phyloP scores from a whole-genome alignment of 2,888 invertebrate species.

The Hydraecia micacea region DNA sequence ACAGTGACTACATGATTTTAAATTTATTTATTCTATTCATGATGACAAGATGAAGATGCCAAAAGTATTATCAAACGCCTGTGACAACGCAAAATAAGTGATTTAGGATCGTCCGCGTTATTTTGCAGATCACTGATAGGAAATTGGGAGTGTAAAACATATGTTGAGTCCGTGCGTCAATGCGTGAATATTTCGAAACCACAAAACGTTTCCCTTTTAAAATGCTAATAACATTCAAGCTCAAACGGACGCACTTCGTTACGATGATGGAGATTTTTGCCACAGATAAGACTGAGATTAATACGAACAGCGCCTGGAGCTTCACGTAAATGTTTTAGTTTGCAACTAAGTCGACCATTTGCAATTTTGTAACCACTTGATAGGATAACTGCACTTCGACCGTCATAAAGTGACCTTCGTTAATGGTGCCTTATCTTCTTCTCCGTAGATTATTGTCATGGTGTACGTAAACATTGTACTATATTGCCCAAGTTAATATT shows the following conservation, averaged over 20 bases:
- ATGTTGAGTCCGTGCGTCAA: constrained; percentile 60
- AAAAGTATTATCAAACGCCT: constrained; percentile 9
- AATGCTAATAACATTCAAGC: constrained; percentile 60
- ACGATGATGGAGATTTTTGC: constrained; percentile 41
- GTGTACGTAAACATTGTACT: constrained; percentile 57
- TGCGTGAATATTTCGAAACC: constrained; percentile 56
- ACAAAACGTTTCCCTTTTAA: constrained; percentile 48
- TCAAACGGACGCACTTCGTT: constrained; percentile 39
- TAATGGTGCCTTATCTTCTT: constrained; percentile 69
- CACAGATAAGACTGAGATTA: constrained; percentile 56
- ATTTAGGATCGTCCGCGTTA: background rate
- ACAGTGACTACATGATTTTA: constrained; percentile 4
- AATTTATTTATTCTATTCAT: background rate
- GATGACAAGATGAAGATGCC: background rate
- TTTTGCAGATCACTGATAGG: constrained; percentile 32
- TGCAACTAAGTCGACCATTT: constrained; percentile 57
- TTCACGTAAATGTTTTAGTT: constrained; percentile 30
- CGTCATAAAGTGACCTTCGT: constrained; percentile 71
- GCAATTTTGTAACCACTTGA: constrained; percentile 49
- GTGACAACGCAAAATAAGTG: constrained; percentile 1
- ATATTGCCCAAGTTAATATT: constrained; percentile 62
- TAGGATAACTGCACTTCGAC: constrained; percentile 58
- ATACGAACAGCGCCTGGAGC: constrained; percentile 41
- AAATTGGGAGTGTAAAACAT: constrained; percentile 36
- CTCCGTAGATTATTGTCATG: constrained; percentile 63